Evolutionary conservation across 2,797 vertebrate genomes (phyloP), one percentile per base, ranked within the genome.

Genomic region (Myotis pilosus): DNA sequence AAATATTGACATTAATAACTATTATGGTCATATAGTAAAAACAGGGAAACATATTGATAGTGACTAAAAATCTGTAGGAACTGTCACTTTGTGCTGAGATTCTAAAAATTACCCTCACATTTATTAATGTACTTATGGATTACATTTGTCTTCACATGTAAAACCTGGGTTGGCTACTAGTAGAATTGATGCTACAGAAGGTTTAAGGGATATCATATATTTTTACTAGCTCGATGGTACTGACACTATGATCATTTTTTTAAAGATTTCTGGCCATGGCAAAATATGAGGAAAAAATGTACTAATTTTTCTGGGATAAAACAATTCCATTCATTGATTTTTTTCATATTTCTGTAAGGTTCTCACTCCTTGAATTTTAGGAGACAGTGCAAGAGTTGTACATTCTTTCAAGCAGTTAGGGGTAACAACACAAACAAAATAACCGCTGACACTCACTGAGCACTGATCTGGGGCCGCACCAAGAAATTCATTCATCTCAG

Each of bases 1-100:
- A 87, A 94, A 91, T 95, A 96, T 68, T 91, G 89, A 96, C 80
- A 97, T 97, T 96, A 96, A 93, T 96, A 96, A 76, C 71, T 95
- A 87, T 84, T 95, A 89, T 13, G 36, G 80, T 68, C 83, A 90
- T 72, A 93, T 0, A 92, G 89, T 41, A 95, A 80, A 97, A 94
- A 89, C 4, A 60, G 47, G 66, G 62, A 93, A 91, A 92, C 44
- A 87, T 17, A 94, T 86, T 96, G 94, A 92, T 84, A 89, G 78
- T 86, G 87, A 91, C 68, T 96, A 96, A 96, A 92, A 94, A 87
- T 89, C 72, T 90, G 0, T 28, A 91, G n/a, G 19, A 91, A 30
- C n/a, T 92, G 30, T 89, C 68, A 94, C 55, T 89, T 76, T 81
- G 8, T 64, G 22, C 53, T 91, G 51, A 91, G 75, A 75, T 84